These are phyloP conservation scores for Falco rusticolus DNA, from an alignment of 2,797 vertebrate genomes.

Conservation along the genomic window DNA sequence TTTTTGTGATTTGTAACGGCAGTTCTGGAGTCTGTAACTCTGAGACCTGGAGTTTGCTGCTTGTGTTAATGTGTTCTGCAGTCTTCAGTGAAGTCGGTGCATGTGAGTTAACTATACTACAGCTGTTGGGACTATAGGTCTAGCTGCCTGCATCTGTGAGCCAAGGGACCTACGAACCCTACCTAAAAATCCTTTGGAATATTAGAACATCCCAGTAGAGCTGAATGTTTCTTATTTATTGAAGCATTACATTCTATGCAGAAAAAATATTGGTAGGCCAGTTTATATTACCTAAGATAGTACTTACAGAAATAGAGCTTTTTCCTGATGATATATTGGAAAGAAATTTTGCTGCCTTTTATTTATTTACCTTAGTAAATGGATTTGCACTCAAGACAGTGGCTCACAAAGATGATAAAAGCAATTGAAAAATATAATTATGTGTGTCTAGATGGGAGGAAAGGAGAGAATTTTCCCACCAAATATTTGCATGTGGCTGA, in stretches of 20 bases:
- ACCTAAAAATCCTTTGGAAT: not conserved
- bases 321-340: not conserved
- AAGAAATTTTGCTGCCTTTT: not conserved
- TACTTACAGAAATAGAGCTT: not conserved
- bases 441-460: not conserved
- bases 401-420: not conserved
- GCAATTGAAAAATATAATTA: not conserved
- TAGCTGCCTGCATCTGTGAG: not conserved
- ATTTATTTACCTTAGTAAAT: not conserved
- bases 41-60: not conserved
- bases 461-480: not conserved
- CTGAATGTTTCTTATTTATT: not conserved
- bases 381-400: not conserved
- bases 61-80: not conserved
- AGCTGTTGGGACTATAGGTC: not conserved
- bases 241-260: not conserved
- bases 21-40: not conserved
- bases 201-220: not conserved
- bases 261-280: not conserved
- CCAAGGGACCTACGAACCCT: not conserved
- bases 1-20: not conserved
- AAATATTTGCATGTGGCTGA: not conserved
- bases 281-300: not conserved
- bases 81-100: not conserved
- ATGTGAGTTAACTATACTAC: not conserved